These are phyloP conservation scores for Serinus canaria DNA, from an alignment of 2,113 vertebrate genomes.

Conservation along the genomic window DNA sequence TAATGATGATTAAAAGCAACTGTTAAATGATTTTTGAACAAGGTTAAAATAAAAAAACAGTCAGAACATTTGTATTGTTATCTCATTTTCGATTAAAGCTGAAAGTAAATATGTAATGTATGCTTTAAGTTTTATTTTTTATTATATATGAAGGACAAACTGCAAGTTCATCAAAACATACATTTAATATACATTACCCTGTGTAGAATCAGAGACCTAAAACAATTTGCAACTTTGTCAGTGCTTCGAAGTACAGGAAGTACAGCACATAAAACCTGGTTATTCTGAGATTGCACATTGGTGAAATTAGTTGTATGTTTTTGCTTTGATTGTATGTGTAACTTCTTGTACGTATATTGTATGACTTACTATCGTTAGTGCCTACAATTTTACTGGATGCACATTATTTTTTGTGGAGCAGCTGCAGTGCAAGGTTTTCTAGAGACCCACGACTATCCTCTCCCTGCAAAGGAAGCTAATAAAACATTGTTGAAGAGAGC, in stretches of 20 bases:
- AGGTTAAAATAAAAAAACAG: neutral
- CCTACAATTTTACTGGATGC: neutral
- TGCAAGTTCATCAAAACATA: neutral
- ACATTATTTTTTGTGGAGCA: neutral
- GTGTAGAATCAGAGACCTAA: neutral
- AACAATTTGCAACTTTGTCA: neutral
- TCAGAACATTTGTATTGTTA: neutral
- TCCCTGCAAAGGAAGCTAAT: neutral
- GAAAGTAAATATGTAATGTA: neutral
- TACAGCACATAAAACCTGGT: neutral
- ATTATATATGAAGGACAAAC: neutral
- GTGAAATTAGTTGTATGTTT: neutral
- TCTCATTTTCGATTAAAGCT: neutral
- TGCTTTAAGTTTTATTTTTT: neutral
- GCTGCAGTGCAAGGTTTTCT: neutral
- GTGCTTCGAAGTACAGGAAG: neutral
- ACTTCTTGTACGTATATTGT: neutral
- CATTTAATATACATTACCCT: neutral
- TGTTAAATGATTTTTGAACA: neutral
- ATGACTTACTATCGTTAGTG: neutral
- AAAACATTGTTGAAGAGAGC: neutral
- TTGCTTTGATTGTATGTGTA: neutral
- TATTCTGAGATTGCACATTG: neutral
- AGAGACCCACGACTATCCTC: neutral
- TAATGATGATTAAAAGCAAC: conserved; percentile 30